phyloP scores from a whole-genome alignment of 2,113 vertebrate genomes.

The Pelecanoides urinatrix region DNA sequence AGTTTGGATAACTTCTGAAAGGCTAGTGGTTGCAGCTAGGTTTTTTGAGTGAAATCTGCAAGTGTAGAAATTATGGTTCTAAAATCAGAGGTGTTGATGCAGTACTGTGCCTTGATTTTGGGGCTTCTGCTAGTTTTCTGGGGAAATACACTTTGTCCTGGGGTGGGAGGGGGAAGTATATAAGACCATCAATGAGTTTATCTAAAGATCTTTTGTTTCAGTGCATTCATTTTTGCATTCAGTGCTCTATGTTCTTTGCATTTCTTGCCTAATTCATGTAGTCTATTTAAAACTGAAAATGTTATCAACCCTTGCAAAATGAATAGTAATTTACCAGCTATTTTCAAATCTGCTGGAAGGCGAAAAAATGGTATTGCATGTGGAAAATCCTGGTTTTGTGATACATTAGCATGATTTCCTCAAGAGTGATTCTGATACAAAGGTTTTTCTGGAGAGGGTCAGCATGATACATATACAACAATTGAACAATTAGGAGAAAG shows the following conservation, averaged over 20 bases:
- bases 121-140: neutral
- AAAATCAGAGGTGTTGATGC: neutral
- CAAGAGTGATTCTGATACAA: neutral
- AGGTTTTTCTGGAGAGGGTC: neutral
- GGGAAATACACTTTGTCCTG: neutral
- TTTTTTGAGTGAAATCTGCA: neutral
- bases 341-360: neutral
- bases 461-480: neutral
- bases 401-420: neutral
- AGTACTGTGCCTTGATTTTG: neutral
- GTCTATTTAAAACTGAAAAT: neutral
- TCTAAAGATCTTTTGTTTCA: neutral
- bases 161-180: accelerated
- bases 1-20: neutral
- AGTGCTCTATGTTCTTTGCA: neutral
- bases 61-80: neutral
- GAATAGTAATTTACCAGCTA: neutral
- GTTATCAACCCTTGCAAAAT: neutral
- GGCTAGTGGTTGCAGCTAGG: neutral
- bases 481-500: neutral
- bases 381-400: neutral
- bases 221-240: too few relatives aligned
- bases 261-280: neutral
- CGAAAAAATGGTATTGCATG: neutral
- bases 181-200: neutral